A percentile compares a stretch with the other conserved stretches of the same genome.
Evolutionary conservation across 2,797 vertebrate species (phyloP).

Genomic region (Phalloptychus januarius): DNA sequence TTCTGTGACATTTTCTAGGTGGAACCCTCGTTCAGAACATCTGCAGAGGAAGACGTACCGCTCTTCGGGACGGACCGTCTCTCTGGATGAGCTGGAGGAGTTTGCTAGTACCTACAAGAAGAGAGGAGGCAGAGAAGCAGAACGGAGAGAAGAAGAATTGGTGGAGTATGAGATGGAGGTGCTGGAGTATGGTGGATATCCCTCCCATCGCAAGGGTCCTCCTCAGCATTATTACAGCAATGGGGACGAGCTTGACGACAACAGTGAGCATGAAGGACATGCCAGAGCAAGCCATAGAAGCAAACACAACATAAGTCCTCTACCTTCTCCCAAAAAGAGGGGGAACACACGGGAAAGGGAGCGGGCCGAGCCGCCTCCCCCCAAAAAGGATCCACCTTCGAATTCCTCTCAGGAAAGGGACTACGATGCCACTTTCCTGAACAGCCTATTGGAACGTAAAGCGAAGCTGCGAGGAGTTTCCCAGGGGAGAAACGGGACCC

Average conservation of each 20-base stretch:
- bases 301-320: conserved; percentile 71
- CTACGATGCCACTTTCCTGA: conserved; percentile 86
- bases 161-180: conserved; percentile 75
- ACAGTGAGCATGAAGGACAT: conserved; percentile 71
- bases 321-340: conserved; percentile 81
- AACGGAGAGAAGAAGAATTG: conserved; percentile 71
- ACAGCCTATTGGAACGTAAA: conserved; percentile 87
- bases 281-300: conserved; percentile 65
- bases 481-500: conserved; percentile 40
- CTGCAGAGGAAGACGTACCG: conserved; percentile 90
- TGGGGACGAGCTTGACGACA: conserved; percentile 39
- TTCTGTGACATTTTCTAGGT: conserved; percentile 69
- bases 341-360: conserved; percentile 83
- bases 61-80: conserved; percentile 82
- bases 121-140: conserved; percentile 60
- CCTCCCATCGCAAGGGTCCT: conserved; percentile 61
- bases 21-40: conserved; percentile 92
- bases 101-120: conserved; percentile 83
- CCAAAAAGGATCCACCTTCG: conserved; percentile 50
- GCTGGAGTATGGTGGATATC: conserved; percentile 66
- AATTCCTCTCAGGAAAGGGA: conserved; percentile 75
- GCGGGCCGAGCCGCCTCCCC: conserved; percentile 61
- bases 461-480: conserved; percentile 66
- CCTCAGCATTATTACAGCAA: conserved; percentile 60
- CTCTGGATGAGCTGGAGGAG: conserved; percentile 93